phyloP scores from a whole-genome alignment of 2,888 invertebrate genomes.

The Drosophila meridionalis region DNA sequence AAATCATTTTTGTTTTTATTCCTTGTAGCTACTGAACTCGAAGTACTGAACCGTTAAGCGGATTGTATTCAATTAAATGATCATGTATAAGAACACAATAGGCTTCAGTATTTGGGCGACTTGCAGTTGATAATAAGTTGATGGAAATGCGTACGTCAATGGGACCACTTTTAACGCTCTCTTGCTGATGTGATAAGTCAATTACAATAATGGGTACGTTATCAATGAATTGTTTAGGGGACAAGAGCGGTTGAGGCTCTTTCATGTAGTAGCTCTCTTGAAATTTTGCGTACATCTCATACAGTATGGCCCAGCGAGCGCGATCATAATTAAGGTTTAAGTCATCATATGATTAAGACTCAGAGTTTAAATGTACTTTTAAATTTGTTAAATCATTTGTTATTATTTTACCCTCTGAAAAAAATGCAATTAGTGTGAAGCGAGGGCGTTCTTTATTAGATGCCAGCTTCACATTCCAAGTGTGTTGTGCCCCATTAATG shows the following conservation, averaged over 20 bases:
- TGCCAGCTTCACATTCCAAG: conserved; percentile 1
- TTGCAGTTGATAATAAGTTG: neutral
- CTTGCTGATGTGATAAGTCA: neutral
- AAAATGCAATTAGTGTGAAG: neutral
- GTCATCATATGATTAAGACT: neutral
- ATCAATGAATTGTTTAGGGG: neutral
- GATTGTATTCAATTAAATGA: neutral
- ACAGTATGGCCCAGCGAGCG: neutral
- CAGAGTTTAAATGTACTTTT: conserved; percentile 1
- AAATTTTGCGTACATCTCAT: neutral
- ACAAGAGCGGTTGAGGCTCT: neutral
- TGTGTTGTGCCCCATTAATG: conserved; percentile 1
- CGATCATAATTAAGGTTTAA: neutral
- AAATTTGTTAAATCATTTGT: conserved; percentile 1
- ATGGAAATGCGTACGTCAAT: neutral
- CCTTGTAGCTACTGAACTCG: neutral
- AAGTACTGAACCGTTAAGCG: neutral
- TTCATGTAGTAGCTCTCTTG: conserved; percentile 1
- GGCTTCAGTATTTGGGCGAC: neutral
- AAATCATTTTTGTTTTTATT: neutral
- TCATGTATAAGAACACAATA: neutral
- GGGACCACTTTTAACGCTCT: conserved; percentile 1
- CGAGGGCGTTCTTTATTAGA: neutral
- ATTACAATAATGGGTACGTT: neutral
- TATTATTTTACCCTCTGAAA: conserved; percentile 1